Percentiles rank a stretch among this genome's conserved stretches.
Conservation (phyloP, 2,113 vertebrate genomes). For the Rhipidura dahli region DNA sequence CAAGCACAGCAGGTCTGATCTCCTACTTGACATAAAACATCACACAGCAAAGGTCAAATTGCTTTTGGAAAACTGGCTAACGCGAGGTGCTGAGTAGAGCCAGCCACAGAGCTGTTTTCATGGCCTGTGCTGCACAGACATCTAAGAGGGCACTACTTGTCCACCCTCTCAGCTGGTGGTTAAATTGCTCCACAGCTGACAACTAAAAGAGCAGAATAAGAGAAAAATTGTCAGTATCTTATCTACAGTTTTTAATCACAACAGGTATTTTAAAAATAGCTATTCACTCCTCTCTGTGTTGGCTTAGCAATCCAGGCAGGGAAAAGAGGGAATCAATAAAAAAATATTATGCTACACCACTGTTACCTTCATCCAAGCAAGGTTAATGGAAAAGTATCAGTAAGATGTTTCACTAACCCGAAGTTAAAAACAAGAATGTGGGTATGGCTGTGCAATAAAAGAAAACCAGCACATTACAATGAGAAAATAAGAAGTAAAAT, state of each 20-base stretch:
- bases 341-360: neutral
- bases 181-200: slow-evolving; percentile 41
- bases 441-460: neutral
- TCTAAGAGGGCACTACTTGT: neutral
- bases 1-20: neutral
- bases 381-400: slow-evolving; percentile 5
- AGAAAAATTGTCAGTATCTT: slow-evolving; percentile 31
- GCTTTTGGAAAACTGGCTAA: slow-evolving; percentile 34
- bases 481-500: neutral
- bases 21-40: neutral
- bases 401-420: neutral
- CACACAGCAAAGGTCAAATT: slow-evolving; percentile 11
- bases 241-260: slow-evolving; percentile 40
- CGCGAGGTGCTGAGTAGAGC: accelerated
- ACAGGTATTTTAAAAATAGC: slow-evolving; percentile 57
- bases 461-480: neutral
- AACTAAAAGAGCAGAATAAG: neutral
- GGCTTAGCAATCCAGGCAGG: neutral
- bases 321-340: slow-evolving; percentile 42
- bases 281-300: neutral
- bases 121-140: neutral
- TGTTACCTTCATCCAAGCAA: slow-evolving; percentile 1
- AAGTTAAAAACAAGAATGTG: neutral
- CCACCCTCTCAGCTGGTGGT: slow-evolving; percentile 26
- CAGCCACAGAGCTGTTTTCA: neutral